Evolutionary conservation across 2,797 vertebrate species (phyloP).

Genomic region (Sebastes umbrosus): DNA sequence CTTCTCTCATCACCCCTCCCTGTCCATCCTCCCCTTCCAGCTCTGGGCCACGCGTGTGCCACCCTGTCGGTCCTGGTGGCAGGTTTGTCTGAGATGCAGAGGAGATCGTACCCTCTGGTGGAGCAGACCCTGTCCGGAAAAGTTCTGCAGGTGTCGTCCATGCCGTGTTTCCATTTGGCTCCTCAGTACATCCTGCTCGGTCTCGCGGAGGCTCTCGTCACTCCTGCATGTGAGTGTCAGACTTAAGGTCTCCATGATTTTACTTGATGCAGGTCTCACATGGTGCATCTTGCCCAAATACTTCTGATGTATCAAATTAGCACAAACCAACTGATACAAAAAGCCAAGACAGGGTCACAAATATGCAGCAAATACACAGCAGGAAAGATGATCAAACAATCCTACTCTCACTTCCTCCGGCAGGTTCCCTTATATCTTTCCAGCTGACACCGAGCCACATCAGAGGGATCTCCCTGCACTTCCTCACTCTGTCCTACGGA

Average conservation of each 20-base stretch:
- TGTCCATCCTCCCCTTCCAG: conserved; percentile 76
- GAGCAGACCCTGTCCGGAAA: conserved; percentile 88
- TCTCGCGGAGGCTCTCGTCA: conserved; percentile 91
- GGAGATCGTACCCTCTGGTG: conserved; percentile 85
- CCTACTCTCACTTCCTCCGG: not conserved
- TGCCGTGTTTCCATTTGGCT: conserved; percentile 88
- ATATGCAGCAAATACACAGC: not conserved
- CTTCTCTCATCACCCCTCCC: conserved; percentile 54
- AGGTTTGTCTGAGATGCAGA: conserved; percentile 87
- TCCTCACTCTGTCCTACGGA: conserved; percentile 87
- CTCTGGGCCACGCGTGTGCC: conserved; percentile 86
- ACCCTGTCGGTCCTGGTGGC: conserved; percentile 85
- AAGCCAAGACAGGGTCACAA: too few relatives aligned
- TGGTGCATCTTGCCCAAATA: not conserved
- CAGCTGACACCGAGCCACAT: conserved; percentile 85
- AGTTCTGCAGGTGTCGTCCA: conserved; percentile 88
- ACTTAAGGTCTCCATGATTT: not conserved
- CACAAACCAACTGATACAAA: not conserved
- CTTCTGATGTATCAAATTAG: not conserved
- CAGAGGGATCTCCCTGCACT: conserved; percentile 84
- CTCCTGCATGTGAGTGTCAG: conserved; percentile 87
- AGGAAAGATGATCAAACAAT: not conserved
- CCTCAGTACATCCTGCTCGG: conserved; percentile 93
- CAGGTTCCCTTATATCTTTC: conserved; percentile 88
- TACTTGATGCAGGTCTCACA: not conserved